Evolutionary conservation across 2,113 vertebrate genomes (phyloP).

Genomic region (Oryzias woworae): DNA sequence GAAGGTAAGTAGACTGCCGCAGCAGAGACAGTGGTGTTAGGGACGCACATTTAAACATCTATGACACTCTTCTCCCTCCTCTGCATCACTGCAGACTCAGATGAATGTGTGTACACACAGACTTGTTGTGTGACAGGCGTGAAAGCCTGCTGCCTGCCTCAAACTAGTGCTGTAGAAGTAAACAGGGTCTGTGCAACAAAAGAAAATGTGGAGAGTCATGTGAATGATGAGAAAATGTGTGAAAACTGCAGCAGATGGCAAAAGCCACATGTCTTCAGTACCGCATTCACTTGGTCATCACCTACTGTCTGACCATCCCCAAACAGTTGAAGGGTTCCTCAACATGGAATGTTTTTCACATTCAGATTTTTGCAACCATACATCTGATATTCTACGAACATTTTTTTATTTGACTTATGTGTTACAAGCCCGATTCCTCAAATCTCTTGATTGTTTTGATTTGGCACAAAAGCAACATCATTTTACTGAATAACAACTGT

Average conservation of each 20-base stretch:
- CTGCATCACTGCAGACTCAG: slow-evolving; percentile 6
- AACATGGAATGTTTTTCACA: too few species aligned
- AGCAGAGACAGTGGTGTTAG: slow-evolving; percentile 3
- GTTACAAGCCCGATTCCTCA: too few species aligned
- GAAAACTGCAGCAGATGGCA: not conserved
- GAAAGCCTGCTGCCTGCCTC: slow-evolving; percentile 17
- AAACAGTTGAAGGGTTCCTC: too few species aligned
- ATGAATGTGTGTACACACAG: slow-evolving; percentile 9
- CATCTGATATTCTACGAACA: too few species aligned
- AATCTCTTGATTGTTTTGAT: too few species aligned
- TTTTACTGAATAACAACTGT: too few species aligned
- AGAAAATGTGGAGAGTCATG: not conserved
- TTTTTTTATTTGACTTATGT: too few species aligned
- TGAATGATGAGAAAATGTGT: not conserved
- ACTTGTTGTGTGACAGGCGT: slow-evolving; percentile 5
- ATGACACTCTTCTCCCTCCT: not conserved
- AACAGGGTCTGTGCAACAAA: slow-evolving; percentile 6
- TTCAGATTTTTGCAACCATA: too few species aligned
- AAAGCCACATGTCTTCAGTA: not conserved
- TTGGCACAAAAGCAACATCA: too few species aligned
- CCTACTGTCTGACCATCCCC: too few species aligned
- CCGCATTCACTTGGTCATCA: too few species aligned
- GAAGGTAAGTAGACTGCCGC: slow-evolving; percentile 27
- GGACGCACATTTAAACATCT: slow-evolving; percentile 15
- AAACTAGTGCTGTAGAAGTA: slow-evolving; percentile 18